A percentile compares a stretch with the other conserved stretches of the same genome.
Evolutionary conservation across 37 sponge, comb jelly and placozoan species (phyloP).

Genomic region (Halichondria panicea): DNA sequence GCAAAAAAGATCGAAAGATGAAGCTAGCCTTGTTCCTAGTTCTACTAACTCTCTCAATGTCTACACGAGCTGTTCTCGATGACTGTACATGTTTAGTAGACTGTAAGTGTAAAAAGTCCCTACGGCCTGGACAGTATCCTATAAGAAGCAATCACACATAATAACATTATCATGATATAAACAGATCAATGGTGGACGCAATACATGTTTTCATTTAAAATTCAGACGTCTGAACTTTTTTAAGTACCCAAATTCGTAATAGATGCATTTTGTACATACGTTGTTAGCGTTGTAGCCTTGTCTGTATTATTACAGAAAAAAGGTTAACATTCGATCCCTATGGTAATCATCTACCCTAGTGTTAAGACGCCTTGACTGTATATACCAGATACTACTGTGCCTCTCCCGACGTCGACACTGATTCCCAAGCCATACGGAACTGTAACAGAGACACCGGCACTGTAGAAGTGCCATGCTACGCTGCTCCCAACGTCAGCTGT

Average conservation of each 20-base stretch:
- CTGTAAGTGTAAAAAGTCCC: neutral
- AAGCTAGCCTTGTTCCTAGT: too few relatives aligned
- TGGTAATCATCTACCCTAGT: neutral
- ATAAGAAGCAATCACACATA: too few relatives aligned
- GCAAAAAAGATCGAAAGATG: too few relatives aligned
- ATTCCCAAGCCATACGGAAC: slow-evolving; percentile 42
- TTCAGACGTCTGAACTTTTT: too few relatives aligned
- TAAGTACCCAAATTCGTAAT: too few relatives aligned
- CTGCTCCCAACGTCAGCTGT: slow-evolving; percentile 44
- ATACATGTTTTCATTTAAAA: too few relatives aligned
- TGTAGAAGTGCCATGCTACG: slow-evolving; percentile 54
- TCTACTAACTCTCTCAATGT: too few relatives aligned
- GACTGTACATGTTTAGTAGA: neutral
- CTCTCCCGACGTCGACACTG: slow-evolving; percentile 25
- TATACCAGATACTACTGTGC: slow-evolving; percentile 68
- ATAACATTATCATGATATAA: too few relatives aligned
- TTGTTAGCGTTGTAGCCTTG: neutral
- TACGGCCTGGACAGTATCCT: slow-evolving; percentile 54
- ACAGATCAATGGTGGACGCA: too few relatives aligned
- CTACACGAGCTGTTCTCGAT: too few relatives aligned
- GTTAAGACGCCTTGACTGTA: too few relatives aligned
- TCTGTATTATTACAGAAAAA: neutral
- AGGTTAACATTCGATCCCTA: neutral
- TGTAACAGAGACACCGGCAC: slow-evolving; percentile 19
- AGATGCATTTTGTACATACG: too few relatives aligned